Evolutionary conservation across 2,113 vertebrate species (phyloP).

Genomic region (Paradoxurus hermaphroditus): DNA sequence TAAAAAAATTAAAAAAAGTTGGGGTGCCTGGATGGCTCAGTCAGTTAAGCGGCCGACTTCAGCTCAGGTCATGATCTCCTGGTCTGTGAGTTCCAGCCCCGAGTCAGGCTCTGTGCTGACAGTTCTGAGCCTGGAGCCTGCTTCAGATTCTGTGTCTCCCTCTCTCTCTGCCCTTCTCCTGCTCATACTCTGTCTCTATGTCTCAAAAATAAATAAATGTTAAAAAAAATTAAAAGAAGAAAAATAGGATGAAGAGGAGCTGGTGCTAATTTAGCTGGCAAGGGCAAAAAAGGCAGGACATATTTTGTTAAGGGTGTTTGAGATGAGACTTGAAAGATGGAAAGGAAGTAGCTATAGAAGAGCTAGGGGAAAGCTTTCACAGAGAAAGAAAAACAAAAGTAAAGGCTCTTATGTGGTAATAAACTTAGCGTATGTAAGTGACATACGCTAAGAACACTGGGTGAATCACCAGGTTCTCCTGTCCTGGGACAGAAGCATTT

Average conservation of each 20-base stretch:
- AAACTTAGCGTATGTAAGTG: background rate
- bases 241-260: background rate
- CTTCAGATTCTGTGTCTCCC: too few species aligned
- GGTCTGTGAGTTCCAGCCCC: too few species aligned
- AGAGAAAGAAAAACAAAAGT: background rate
- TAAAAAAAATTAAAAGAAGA: background rate
- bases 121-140: too few species aligned
- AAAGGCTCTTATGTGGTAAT: background rate
- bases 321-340: background rate
- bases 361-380: background rate
- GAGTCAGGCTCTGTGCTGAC: too few species aligned
- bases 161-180: too few species aligned
- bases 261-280: background rate
- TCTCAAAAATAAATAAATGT: too few species aligned
- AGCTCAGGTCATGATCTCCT: too few species aligned
- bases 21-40: too few species aligned
- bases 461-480: background rate
- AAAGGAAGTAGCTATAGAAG: background rate
- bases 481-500: background rate
- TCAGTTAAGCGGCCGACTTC: too few species aligned
- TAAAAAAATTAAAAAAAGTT: too few species aligned
- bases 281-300: background rate
- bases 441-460: too few species aligned
- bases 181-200: too few species aligned
- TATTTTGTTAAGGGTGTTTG: background rate